Evolutionary conservation across 1,140 invertebrate species (phyloP).

Genomic region (Hyles vespertilio): DNA sequence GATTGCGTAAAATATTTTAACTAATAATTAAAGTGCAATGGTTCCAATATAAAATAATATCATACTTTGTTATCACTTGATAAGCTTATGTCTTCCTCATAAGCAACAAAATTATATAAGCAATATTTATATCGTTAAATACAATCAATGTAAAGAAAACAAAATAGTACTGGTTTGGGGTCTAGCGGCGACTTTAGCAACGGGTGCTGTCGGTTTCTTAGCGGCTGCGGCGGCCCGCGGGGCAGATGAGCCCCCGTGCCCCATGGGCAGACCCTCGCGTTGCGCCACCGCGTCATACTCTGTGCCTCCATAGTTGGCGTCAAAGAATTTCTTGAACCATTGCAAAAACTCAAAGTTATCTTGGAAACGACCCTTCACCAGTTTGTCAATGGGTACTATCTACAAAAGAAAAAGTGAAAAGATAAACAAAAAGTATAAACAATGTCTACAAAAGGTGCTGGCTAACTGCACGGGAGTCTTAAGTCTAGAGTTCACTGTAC

Average conservation of each 20-base stretch:
- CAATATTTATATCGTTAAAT: constrained; percentile 18
- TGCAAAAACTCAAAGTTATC: constrained; percentile 99
- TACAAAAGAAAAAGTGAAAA: constrained; percentile 78
- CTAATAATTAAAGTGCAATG: constrained; percentile 21
- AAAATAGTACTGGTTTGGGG: constrained; percentile 77
- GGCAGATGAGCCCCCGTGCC: constrained; percentile 79
- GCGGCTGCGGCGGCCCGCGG: constrained; percentile 70
- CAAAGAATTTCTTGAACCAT: constrained; percentile 99
- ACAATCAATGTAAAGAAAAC: constrained; percentile 35
- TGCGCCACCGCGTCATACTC: constrained; percentile 93
- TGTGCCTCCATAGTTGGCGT: constrained; percentile 95
- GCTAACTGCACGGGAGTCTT: constrained; percentile 23
- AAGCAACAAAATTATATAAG: constrained; percentile 23
- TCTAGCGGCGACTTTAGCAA: constrained; percentile 75
- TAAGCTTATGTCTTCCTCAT: constrained; percentile 6
- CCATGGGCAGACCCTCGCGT: constrained; percentile 89
- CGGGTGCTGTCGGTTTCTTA: constrained; percentile 66
- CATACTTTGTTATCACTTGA: constrained; percentile 11
- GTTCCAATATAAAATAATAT: constrained; percentile 16
- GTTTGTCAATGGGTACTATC: constrained; percentile 92
- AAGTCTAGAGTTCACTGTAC: constrained; percentile 8
- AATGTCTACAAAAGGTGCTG: constrained; percentile 27
- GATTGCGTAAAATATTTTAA: no score
- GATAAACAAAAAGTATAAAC: constrained; percentile 54
- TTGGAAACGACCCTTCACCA: constrained; percentile 96